Evolutionary conservation across 1,140 invertebrate species (phyloP).

Genomic region (Papilio helenus): DNA sequence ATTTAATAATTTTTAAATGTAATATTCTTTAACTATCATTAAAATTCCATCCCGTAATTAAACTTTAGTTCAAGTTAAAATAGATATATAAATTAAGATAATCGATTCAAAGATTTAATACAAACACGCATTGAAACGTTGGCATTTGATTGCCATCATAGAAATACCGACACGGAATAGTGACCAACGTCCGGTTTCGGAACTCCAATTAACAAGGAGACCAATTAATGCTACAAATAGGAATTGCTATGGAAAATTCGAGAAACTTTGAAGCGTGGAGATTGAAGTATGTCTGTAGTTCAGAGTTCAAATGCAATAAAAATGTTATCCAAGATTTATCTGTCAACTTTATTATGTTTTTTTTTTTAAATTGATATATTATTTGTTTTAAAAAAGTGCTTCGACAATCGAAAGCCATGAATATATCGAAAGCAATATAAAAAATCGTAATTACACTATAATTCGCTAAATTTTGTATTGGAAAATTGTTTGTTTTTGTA

Average conservation of each 20-base stretch:
- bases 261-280: neutral
- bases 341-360: no score
- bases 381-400: no score
- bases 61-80: neutral
- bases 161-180: constrained; percentile 26
- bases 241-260: neutral
- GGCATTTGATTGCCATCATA: constrained; percentile 26
- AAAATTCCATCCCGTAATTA: neutral
- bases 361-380: no score
- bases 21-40: neutral
- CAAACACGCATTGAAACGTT: constrained; percentile 23
- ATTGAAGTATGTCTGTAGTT: constrained; percentile 21
- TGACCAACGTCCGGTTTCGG: constrained; percentile 21
- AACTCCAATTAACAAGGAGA: constrained; percentile 19
- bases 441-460: no score
- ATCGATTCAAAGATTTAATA: constrained; percentile 14
- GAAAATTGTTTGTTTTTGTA: no score
- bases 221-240: constrained; percentile 29
- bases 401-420: no score
- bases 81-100: constrained; percentile 7
- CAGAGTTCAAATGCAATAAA: constrained; percentile 33
- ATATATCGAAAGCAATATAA: no score
- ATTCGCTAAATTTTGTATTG: no score
- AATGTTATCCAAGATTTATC: no score
- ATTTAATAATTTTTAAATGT: neutral